Base-by-base conservation (phyloP, 2,888 invertebrate genomes). In the Drosophila subsilvestris region DNA sequence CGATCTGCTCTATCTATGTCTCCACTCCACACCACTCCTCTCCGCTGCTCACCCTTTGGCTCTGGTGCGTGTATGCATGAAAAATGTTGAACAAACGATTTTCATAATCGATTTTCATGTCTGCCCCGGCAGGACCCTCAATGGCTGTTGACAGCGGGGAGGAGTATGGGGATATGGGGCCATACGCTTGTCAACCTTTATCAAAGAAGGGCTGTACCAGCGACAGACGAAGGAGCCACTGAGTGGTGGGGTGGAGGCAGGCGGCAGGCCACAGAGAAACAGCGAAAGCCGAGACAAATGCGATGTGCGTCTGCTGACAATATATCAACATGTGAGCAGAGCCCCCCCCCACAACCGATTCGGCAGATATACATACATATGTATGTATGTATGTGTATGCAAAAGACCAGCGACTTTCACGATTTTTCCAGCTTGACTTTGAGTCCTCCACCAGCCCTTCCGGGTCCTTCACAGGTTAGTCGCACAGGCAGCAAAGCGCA, bases 271-370 rank as follows among this genome's bases (percentile, higher is more conserved):
- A 1, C 7, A 14, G n/a, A 37, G 65, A 62, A 49, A 71, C 47
- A 57, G 53, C 55, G 22, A 74, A 88, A 73, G 86, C 86, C 83
- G 77, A 89, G 88, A 90, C 85, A 90, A 89, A 83, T 83, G 87
- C 83, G 81, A 80, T 81, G 78, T 88, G 87, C 81, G 83, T 90
- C 88, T 90, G 90, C 82, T 89, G 90, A 89, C 90, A 89, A 90
- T 88, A 79, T 90, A 89, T 89, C 89, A 89, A 82, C 88, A 83
- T 86, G 89, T 83, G 82, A 88, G 58, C 68, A 75, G 67, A 63
- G 60, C 59, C 63, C 37, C 6, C n/a, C n/a, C n/a, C n/a, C n/a
- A n/a, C n/a, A n/a, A n/a, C 6, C n/a, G 37, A 37, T 6, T 14
- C 37, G n/a, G 6, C 6, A 14, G 1, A 32, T 12, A 32, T 12